Base-by-base conservation (phyloP, 92 coral and sea anemone species). In the Phymanthus crucifer region DNA sequence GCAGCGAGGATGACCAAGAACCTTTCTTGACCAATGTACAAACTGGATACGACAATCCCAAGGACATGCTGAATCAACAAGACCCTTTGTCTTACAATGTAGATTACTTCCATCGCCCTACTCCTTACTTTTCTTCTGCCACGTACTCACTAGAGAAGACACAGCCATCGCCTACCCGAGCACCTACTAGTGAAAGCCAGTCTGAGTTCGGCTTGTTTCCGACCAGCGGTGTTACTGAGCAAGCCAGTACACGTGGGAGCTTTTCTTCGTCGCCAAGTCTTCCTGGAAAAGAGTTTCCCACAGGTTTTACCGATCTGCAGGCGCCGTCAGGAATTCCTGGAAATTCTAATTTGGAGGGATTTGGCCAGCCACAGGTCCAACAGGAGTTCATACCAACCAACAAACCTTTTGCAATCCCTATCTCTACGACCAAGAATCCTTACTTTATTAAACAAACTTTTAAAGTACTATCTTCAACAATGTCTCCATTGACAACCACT, bases 11-110 rank as follows among this genome's bases (percentile, higher is more conserved):
- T 18, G 23, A 65, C 66, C 19, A 47, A 50, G 86, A 82, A 45
- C 91, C 91, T 3, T 56, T 87, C 32, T 72, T 87, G 6, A 66
- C 91, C 21, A 71, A 83, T 27, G 74, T 83, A 27, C 66, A 78
- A 74, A 72, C 78, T 40, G 77, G 88, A 40, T 83, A 79, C 70
- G 81, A 83, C 54, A 65, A 78, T 65, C 84, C 84, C 19, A 26
- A 46, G 10, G 48, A 27, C 43, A 19, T 18, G 21, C 43, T 68
- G 14, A 47, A 61, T 32, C 68, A 48, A 29, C 61, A 46, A 36
- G 34, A 64, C 27, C 76, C 78, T 10, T 72, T 78, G 33, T 58
- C 77, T 11, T 80, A 77, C 52, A 78, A 80, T 46, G 73, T 78
- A 19, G 74, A 78, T 75, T 71, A 82, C 71, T 65, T 72, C 21